Conservation (phyloP, 2,888 invertebrate species). For the Agrilus mali region DNA sequence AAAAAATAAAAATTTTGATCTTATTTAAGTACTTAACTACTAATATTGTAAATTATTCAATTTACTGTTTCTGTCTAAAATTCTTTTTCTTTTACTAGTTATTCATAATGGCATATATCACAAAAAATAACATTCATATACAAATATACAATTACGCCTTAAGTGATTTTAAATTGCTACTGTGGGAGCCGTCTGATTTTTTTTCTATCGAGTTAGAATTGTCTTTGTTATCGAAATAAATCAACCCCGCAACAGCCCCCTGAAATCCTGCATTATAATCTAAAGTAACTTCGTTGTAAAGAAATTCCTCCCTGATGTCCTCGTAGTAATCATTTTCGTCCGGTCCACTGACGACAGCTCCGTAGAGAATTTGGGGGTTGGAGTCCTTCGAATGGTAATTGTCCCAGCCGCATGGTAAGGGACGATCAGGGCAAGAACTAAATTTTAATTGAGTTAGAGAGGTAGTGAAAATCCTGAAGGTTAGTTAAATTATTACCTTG, state of each 20-base stretch:
- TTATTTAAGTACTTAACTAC: too few species aligned
- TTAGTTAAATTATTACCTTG: slow-evolving; percentile 28
- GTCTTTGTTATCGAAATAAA: slow-evolving; percentile 18
- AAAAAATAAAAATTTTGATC: too few species aligned
- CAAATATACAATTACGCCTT: too few species aligned
- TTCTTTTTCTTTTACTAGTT: too few species aligned
- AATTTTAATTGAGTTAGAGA: too few species aligned
- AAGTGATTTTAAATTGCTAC: too few species aligned
- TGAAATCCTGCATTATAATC: slow-evolving; percentile 46
- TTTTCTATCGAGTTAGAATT: too few species aligned
- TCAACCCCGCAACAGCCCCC: slow-evolving; percentile 37
- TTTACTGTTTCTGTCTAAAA: too few species aligned
- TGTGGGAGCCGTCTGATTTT: too few species aligned
- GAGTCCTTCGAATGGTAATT: slow-evolving; percentile 31
- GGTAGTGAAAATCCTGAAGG: not conserved
- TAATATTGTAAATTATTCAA: too few species aligned
- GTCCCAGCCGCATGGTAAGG: slow-evolving; percentile 37
- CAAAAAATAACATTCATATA: too few species aligned
- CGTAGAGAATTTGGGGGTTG: slow-evolving; percentile 41
- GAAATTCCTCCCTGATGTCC: slow-evolving; percentile 39
- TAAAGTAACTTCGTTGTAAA: slow-evolving; percentile 42
- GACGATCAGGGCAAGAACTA: slow-evolving; percentile 40
- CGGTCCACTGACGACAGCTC: slow-evolving; percentile 45
- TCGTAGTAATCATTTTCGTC: slow-evolving; percentile 39
- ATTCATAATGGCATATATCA: too few species aligned